Conservation (phyloP, 53 echinoderm and acorn worm species). For the Zoroaster sp. region DNA sequence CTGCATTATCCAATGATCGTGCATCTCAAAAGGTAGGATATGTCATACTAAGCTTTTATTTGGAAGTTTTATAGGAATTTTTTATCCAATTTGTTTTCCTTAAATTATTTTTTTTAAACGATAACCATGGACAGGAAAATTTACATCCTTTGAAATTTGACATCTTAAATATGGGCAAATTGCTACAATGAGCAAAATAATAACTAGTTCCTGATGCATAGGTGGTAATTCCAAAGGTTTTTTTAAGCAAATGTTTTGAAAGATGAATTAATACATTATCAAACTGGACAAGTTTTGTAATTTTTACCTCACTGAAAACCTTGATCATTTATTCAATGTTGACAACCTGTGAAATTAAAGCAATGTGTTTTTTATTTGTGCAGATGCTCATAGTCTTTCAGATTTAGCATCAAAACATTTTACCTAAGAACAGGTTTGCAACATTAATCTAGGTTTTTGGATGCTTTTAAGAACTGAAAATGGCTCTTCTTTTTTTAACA, state of each 20-base stretch:
- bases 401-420: background rate
- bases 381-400: background rate
- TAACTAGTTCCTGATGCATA: background rate
- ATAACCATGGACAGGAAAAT: background rate
- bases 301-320: background rate
- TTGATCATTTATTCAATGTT: background rate
- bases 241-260: background rate
- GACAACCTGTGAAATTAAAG: background rate
- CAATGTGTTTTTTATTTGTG: background rate
- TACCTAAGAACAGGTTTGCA: background rate
- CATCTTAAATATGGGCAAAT: background rate
- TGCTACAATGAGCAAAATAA: background rate
- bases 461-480: background rate
- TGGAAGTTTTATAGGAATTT: conserved; percentile 5
- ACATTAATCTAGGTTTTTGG: background rate
- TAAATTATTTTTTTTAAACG: background rate
- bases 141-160: background rate
- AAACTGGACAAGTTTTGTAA: background rate
- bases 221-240: background rate
- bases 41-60: background rate
- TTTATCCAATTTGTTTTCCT: background rate
- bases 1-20: background rate
- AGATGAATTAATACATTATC: background rate
- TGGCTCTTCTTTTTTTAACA: background rate
- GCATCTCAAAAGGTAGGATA: background rate